Evolutionary conservation across 2,888 invertebrate species (phyloP).

Genomic region (Acronicta leporina): DNA sequence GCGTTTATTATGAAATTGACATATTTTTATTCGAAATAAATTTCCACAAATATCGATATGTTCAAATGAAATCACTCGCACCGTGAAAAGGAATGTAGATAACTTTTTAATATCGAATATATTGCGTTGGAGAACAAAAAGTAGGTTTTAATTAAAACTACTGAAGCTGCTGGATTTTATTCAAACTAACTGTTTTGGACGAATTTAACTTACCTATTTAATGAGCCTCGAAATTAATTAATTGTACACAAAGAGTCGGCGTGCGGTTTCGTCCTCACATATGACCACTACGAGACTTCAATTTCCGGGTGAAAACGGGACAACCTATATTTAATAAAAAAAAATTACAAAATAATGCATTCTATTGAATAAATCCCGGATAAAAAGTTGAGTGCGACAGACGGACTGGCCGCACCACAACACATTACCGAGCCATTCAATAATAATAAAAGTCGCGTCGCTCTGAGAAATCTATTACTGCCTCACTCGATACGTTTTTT

Average conservation of each 20-base stretch:
- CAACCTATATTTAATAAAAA: slow-evolving; percentile 22
- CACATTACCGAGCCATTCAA: slow-evolving; percentile 47
- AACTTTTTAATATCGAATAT: slow-evolving; percentile 7
- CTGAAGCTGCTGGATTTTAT: not conserved
- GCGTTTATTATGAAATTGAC: no score
- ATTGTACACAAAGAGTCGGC: slow-evolving; percentile 3
- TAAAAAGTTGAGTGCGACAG: slow-evolving; percentile 38
- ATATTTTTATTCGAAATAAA: no score
- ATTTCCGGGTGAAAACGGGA: slow-evolving; percentile 21
- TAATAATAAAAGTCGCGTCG: slow-evolving; percentile 49
- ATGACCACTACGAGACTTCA: not conserved
- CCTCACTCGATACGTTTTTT: slow-evolving; percentile 48
- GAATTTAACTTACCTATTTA: not conserved
- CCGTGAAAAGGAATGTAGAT: not conserved
- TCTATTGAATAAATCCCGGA: slow-evolving; percentile 31
- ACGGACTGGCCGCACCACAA: slow-evolving; percentile 33
- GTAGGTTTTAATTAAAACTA: slow-evolving; percentile 10
- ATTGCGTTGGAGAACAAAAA: slow-evolving; percentile 10
- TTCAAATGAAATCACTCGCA: not conserved
- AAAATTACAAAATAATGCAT: slow-evolving; percentile 34
- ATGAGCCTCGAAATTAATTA: not conserved
- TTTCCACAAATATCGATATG: not conserved
- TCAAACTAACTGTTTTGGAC: not conserved
- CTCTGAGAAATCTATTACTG: slow-evolving; percentile 48
- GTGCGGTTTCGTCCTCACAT: not conserved